These are phyloP conservation scores for Limnephilus auricula DNA, from an alignment of 2,888 invertebrate species.

Conservation along the genomic window DNA sequence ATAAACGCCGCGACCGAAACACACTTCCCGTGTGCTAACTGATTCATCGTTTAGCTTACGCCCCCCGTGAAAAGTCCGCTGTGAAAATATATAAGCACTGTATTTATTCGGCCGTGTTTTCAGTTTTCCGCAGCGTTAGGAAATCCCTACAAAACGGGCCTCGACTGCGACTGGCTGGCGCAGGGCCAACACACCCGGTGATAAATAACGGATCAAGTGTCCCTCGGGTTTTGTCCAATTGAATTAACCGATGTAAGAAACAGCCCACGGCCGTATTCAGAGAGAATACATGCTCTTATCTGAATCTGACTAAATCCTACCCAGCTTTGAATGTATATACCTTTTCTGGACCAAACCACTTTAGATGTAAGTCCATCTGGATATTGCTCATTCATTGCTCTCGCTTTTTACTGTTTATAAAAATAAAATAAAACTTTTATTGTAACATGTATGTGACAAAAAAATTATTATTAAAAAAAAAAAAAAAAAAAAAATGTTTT, in stretches of 20 bases:
- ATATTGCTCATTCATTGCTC: too few relatives aligned
- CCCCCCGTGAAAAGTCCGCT: background rate
- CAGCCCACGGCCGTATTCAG: conserved; percentile 17
- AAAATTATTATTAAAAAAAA: too few relatives aligned
- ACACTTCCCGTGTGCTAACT: conserved; percentile 38
- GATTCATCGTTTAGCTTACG: conserved; percentile 47
- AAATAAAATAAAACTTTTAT: too few relatives aligned
- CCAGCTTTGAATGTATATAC: background rate
- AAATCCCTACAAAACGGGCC: conserved; percentile 45
- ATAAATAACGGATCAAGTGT: conserved; percentile 60
- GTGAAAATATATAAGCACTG: background rate
- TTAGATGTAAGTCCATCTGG: background rate
- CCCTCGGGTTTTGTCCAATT: conserved; percentile 45
- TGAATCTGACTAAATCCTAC: background rate
- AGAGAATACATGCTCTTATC: background rate
- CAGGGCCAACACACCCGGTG: conserved; percentile 43
- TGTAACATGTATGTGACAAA: too few relatives aligned
- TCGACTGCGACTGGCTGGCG: conserved; percentile 16
- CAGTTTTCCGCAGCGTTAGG: conserved; percentile 45
- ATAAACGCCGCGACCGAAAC: conserved; percentile 29
- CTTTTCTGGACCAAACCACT: background rate
- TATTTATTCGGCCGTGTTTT: conserved; percentile 34
- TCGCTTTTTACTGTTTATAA: too few relatives aligned
- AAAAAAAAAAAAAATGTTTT: too few relatives aligned
- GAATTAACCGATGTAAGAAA: conserved; percentile 35